phyloP scores from a whole-genome alignment of 2,888 invertebrate genomes.

The Drosophila fulvimacula region DNA sequence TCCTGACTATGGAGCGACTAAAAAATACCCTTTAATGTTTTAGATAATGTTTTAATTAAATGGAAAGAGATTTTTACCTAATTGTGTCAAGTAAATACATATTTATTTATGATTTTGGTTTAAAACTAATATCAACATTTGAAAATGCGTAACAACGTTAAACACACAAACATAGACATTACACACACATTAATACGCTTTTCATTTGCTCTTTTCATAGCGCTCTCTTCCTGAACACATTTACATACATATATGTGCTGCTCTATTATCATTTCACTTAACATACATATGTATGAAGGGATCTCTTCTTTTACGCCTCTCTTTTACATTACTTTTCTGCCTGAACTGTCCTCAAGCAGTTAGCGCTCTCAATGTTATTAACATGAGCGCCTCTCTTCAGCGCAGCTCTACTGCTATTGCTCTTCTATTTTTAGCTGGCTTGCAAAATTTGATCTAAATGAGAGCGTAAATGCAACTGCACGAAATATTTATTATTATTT shows the following conservation, averaged over 20 bases:
- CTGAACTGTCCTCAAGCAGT: background rate
- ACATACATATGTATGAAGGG: too few relatives aligned
- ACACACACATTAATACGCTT: background rate
- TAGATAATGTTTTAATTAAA: background rate
- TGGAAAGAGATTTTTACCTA: too few relatives aligned
- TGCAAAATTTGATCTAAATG: too few relatives aligned
- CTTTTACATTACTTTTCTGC: background rate
- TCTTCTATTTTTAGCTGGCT: background rate
- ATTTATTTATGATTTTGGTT: background rate
- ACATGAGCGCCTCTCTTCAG: background rate
- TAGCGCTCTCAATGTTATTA: background rate
- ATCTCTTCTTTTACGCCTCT: background rate
- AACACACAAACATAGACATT: background rate
- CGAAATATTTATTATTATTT: background rate
- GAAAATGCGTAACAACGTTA: background rate
- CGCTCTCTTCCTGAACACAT: background rate
- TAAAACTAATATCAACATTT: background rate
- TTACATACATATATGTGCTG: too few relatives aligned
- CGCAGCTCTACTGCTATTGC: background rate
- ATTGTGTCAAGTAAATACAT: background rate
- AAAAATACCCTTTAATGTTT: background rate
- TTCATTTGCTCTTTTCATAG: background rate
- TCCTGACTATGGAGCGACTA: background rate
- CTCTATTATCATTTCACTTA: background rate
- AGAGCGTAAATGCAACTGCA: background rate